Evolutionary conservation across 2,113 vertebrate species (phyloP), one percentile per base, ranked within the genome.

Genomic region (Cinclus cinclus): DNA sequence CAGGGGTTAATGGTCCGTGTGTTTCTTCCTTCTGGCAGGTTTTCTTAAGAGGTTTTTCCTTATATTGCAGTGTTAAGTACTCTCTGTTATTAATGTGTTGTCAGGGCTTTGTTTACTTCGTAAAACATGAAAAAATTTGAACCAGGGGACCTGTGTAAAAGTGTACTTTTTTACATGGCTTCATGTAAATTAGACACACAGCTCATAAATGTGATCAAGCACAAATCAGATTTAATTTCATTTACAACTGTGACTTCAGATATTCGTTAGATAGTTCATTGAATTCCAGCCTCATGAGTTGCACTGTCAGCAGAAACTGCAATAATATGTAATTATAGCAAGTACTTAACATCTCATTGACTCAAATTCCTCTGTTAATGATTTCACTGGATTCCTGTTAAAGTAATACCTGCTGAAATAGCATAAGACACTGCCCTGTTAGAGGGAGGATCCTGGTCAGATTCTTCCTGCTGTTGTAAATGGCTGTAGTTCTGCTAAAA

Each of bases 321-420:
- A 92, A 68, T 97, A 94, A 92, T 95, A 96, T 33, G 67, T 96
- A 97, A 97, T 93, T 97, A 92, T 97, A 95, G 78, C 82, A 95
- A 93, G 92, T 91, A 76, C 83, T 95, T 87, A 95, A 96, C 93
- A 96, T 96, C 92, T 92, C 96, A 95, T 96, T 97, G 91, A 88
- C 86, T 97, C 96, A 91, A 76, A 97, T 94, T 93, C 95, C 93
- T 96, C 94, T 96, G 87, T 96, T 96, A 96, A 94, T 96, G 94
- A 94, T 94, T 95, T 96, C 94, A 67, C 52, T 78, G 82, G 86
- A 94, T 95, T 95, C 94, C 68, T 96, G 91, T 93, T 96, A 89
- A 96, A 94, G 86, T 87, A 80, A 96, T 89, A 92, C 87, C 82
- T 95, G 92, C 83, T 95, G 90, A 92, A 96, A 82, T 95, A 88